Conservation (phyloP, 2,888 invertebrate genomes). For the Drosophila neotestacea region DNA sequence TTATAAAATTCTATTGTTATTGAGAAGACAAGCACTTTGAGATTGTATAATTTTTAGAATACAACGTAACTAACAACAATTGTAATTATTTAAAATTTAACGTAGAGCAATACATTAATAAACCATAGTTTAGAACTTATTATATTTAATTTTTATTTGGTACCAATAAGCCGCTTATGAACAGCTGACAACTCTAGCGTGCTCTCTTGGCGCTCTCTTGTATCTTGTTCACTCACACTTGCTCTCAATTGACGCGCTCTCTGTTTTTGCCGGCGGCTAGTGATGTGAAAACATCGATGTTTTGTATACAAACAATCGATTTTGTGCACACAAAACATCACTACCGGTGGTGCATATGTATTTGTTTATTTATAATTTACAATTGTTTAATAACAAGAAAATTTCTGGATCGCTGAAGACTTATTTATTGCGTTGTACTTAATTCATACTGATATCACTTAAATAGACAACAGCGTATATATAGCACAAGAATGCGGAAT, state of each 20-base stretch:
- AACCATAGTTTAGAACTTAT: too few relatives aligned
- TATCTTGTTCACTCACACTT: constrained; percentile 3
- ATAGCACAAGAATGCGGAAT: not conserved
- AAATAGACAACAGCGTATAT: not conserved
- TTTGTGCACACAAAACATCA: too few relatives aligned
- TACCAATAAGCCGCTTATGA: constrained; percentile 16
- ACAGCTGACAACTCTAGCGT: constrained; percentile 62
- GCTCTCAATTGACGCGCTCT: constrained; percentile 46
- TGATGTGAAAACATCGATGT: too few relatives aligned
- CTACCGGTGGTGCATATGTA: constrained; percentile 68
- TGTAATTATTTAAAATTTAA: too few relatives aligned
- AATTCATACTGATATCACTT: not conserved
- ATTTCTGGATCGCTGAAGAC: not conserved
- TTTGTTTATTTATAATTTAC: constrained; percentile 76
- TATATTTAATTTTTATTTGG: not conserved
- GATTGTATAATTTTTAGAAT: too few relatives aligned
- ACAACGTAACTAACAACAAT: too few relatives aligned
- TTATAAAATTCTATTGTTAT: constrained; percentile 6
- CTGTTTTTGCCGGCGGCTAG: constrained; percentile 71
- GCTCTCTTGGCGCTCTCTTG: constrained; percentile 7
- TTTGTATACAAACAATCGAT: too few relatives aligned
- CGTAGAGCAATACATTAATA: too few relatives aligned
- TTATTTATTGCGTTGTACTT: not conserved
- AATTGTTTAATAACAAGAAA: constrained; percentile 38
- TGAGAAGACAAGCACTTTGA: not conserved